phyloP scores from a whole-genome alignment of 2,888 invertebrate genomes.

The Ophion ventricosus region DNA sequence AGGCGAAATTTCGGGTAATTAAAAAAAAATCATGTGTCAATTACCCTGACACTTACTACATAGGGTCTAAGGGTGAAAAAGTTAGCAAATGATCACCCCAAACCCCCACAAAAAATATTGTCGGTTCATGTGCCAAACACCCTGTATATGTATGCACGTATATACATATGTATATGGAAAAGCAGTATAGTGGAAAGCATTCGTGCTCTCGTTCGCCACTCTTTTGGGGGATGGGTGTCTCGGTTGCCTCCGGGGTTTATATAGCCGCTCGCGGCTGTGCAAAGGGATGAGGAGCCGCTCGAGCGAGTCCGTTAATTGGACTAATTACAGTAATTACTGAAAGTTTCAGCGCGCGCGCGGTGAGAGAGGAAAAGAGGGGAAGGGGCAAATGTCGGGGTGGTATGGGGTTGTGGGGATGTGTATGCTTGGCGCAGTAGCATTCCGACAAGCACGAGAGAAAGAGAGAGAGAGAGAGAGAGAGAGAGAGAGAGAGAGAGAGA shows the following conservation, averaged over 20 bases:
- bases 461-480: conserved; percentile 38
- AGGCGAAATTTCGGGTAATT: no score
- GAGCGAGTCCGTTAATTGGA: conserved; percentile 83
- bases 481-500: conserved; percentile 45
- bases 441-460: conserved; percentile 12
- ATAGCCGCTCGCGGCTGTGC: conserved; percentile 53
- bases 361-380: conserved; percentile 35
- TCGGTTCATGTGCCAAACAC: no score
- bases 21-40: no score
- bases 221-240: conserved; percentile 52
- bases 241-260: conserved; percentile 63
- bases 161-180: conserved; percentile 32
- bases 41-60: no score
- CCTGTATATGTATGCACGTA: background rate
- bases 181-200: conserved; percentile 36
- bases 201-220: conserved; percentile 50
- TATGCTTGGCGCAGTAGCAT: conserved; percentile 66
- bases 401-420: conserved; percentile 66
- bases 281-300: conserved; percentile 71
- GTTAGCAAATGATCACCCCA: background rate
- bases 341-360: conserved; percentile 79
- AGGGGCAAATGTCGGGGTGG: conserved; percentile 50
- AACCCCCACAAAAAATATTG: no score
- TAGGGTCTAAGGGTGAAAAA: no score
- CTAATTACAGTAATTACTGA: conserved; percentile 83